Base-by-base conservation (phyloP, 2,113 vertebrate species). In the Polypterus senegalus region DNA sequence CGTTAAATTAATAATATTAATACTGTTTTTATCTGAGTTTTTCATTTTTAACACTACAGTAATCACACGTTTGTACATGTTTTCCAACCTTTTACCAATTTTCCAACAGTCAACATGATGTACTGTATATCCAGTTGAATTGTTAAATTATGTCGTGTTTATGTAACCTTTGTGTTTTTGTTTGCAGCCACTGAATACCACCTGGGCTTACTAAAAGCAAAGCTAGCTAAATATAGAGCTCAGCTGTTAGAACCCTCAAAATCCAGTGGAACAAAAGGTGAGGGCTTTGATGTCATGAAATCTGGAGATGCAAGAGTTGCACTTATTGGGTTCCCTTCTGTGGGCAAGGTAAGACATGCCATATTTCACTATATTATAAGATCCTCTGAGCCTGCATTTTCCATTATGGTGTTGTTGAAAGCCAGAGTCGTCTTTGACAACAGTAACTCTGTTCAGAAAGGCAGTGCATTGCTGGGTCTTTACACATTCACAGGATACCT, bases 211-310 rank as follows among this genome's bases (percentile, higher is more conserved):
- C 85, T 99, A 67, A 99, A 99, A 73, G 96, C 95, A 46, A 99
- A 99, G 63, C 83, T 99, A 3, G 96, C 96, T 3, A 99, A 98
- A 48, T 99, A 99, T 77, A 85, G 96, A 80, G 85, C 93, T 61
- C 96, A 99, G 74, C 82, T 99, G 27, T 75, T 99, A 56, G 96
- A 99, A 62, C 96, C 95, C 0, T 91, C 94, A 63, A 98, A 99
- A 61, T 89, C 93, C 0, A 81, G 92, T 0, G 88, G 92, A 0
- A 87, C 83, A 2, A 99, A 99, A 83, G 96, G 96, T 4, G 96
- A 99, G 67, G 96, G 96, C 68, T 99, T 99, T 1, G 95, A 99
- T 89, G 96, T 99, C 52, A 99, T 99, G 96, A 99, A 99, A 83
- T 99, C 96, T 3, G 96, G 96, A 8, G 96, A 98, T 61, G 96